Evolutionary conservation across 1,140 invertebrate species (phyloP), one percentile per base, ranked within the genome.

Genomic region (Aleiodes sp.): DNA sequence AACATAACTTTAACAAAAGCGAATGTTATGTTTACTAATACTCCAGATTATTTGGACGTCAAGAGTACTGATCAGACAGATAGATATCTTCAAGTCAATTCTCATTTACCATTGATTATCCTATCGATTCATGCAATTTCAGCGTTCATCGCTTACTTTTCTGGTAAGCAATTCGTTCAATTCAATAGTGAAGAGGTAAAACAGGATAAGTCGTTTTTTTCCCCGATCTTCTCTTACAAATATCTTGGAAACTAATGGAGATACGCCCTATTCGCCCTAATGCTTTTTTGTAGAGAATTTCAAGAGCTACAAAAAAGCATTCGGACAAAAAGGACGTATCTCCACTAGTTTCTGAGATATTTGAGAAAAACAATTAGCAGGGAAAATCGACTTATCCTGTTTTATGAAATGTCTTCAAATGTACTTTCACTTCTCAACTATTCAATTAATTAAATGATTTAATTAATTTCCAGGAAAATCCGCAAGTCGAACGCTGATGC

Each of bases 401-500:
- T 63, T 56, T 39, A 21, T 65, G n/a, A 9, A 33, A 68, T 2
- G 21, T 16, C 14, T 28, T 26, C 4, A 59, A 59, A 26, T 10
- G n/a, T 16, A 9, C 6, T 35, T 61, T 35, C n/a, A 2, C 24
- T n/a, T 61, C 4, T 14, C 2, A 33, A 16, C 29, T 7, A 35
- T 33, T 16, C 9, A 10, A 65, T 24, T 52, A 12, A 14, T 37
- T 21, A 46, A 59, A 43, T 68, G 37, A 52, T 61, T 57, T 60
- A 43, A 52, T 69, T 71, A 61, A 70, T 70, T 80, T 81, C 59
- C 75, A 90, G 89, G 89, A 21, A 94, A 94, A 88, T 94, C 94
- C 75, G 89, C 94, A 8, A 94, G 92, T 81, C 94, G 94, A 87
- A 93, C 95, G 68, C 89, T 93, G 79, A 94, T 95, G 79, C 94